Evolutionary conservation across 92 coral and sea anemone genomes (phyloP).

Genomic region (Siderastrea radians): DNA sequence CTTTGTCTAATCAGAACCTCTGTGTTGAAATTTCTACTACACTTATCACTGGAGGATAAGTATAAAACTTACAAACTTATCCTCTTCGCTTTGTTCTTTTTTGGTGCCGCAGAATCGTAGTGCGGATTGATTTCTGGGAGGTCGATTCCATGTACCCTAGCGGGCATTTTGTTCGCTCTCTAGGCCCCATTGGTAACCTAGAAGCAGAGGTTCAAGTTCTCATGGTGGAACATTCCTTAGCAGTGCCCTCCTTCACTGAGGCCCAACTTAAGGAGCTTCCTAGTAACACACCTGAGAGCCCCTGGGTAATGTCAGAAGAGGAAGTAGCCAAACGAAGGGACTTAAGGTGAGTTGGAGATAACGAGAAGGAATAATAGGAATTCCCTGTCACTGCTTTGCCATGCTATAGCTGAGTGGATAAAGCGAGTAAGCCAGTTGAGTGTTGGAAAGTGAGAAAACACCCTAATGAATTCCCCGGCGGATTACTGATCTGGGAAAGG

Average conservation of each 20-base stretch:
- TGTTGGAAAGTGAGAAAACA: too few species aligned
- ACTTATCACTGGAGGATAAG: too few species aligned
- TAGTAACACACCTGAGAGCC: constrained; percentile 67
- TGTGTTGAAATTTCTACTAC: too few species aligned
- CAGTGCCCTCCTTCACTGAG: constrained; percentile 88
- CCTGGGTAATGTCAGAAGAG: constrained; percentile 83
- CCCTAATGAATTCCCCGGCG: too few species aligned
- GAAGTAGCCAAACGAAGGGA: constrained; percentile 82
- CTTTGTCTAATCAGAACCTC: too few species aligned
- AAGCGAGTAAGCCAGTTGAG: too few species aligned
- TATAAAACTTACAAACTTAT: too few species aligned
- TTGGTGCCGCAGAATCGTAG: constrained; percentile 70
- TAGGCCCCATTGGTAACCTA: constrained; percentile 88
- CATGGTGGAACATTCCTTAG: constrained; percentile 90
- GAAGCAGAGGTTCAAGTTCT: constrained; percentile 86
- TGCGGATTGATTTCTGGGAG: constrained; percentile 94
- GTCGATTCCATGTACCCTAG: constrained; percentile 89
- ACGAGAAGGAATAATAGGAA: too few species aligned
- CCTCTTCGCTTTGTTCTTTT: too few species aligned
- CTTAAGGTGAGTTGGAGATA: constrained; percentile 64
- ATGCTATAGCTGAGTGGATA: too few species aligned
- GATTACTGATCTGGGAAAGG: too few species aligned
- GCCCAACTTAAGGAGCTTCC: constrained; percentile 92
- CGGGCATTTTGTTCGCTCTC: constrained; percentile 93
- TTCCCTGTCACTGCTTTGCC: background rate